phyloP scores from a whole-genome alignment of 1,140 invertebrate species.

The Drosophila miranda region DNA sequence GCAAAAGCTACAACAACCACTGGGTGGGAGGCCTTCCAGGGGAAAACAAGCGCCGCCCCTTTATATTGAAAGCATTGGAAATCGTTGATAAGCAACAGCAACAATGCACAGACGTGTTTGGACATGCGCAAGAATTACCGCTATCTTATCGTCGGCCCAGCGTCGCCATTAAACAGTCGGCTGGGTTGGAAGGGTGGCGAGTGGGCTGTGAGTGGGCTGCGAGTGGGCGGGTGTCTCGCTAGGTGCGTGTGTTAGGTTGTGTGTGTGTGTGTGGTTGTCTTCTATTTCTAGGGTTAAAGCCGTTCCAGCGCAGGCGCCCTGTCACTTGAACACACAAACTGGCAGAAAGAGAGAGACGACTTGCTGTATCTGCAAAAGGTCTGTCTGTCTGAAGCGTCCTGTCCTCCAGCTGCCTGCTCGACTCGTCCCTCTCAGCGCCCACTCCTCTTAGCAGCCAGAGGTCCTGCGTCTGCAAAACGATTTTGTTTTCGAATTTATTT shows the following conservation, averaged over 20 bases:
- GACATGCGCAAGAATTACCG: conserved; percentile 57
- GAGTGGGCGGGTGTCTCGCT: too few relatives aligned
- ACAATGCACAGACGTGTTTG: conserved; percentile 28
- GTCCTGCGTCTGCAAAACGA: conserved; percentile 57
- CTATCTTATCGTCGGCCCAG: conserved; percentile 66
- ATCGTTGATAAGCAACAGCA: conserved; percentile 63
- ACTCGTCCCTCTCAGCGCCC: background rate
- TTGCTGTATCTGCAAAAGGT: conserved; percentile 53
- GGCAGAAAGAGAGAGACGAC: background rate
- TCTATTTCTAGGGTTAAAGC: conserved; percentile 64
- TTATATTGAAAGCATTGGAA: conserved; percentile 80
- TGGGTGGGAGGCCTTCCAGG: conserved; percentile 25
- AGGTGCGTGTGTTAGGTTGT: too few relatives aligned
- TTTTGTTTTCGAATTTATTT: conserved; percentile 79
- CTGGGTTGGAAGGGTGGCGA: conserved; percentile 2
- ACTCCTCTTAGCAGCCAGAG: conserved; percentile 3
- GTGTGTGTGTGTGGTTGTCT: conserved; percentile 13
- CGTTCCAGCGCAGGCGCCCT: conserved; percentile 68
- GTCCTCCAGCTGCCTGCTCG: conserved; percentile 2
- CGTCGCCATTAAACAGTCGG: conserved; percentile 68
- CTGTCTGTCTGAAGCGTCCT: conserved; percentile 41
- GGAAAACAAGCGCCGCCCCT: conserved; percentile 70
- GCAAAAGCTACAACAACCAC: conserved; percentile 14
- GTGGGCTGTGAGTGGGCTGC: background rate
- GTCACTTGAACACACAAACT: background rate